Evolutionary conservation across 2,113 vertebrate genomes (phyloP), one percentile per base, ranked within the genome.

Genomic region (Melozone crissalis): DNA sequence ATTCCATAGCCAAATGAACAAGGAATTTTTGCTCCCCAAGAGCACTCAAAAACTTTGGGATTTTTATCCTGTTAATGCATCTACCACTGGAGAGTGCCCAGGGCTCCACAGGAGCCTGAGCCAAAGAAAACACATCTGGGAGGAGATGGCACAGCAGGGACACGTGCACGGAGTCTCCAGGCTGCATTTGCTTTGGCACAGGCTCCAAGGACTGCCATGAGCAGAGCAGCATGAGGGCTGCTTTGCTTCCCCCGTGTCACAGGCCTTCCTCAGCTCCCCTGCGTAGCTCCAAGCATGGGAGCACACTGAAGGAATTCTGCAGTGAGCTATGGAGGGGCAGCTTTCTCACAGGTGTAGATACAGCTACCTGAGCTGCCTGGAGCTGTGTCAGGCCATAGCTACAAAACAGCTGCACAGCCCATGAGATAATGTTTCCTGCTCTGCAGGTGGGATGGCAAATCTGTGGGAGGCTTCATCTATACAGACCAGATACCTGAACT

Each of bases 51-150:
- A 80, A 24, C 21, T 3, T 44, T 1, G 30, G 22, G 54, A 33
- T 51, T 71, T 83, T 54, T 63, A 43, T 69, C 30, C 47, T 35
- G 8, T 86, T 81, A 88, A 67, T 63, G 55, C 24, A 43, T 90
- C 85, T 59, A 63, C 72, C 91, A 44, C 19, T 31, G 33, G 21
- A 37, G 55, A 81, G 65, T 90, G 86, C 93, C 86, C 59, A 8
- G 0, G 0, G 61, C 76, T 89, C 57, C 0, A 5, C 43, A 43
- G 68, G 73, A 84, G 13, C 39, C 17, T 0, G 4, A 84, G 83
- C 94, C 93, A 95, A 95, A 77, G 76, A 71, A 94, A 96, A 93
- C 49, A 93, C 83, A 92, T 93, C 72, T 92, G 30, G 21, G 63
- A 43, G 47, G 44, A 67, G 80, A 81, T 86, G 86, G 68, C 96